Conservation (phyloP, 2,113 vertebrate species). For the Pelecanoides urinatrix region DNA sequence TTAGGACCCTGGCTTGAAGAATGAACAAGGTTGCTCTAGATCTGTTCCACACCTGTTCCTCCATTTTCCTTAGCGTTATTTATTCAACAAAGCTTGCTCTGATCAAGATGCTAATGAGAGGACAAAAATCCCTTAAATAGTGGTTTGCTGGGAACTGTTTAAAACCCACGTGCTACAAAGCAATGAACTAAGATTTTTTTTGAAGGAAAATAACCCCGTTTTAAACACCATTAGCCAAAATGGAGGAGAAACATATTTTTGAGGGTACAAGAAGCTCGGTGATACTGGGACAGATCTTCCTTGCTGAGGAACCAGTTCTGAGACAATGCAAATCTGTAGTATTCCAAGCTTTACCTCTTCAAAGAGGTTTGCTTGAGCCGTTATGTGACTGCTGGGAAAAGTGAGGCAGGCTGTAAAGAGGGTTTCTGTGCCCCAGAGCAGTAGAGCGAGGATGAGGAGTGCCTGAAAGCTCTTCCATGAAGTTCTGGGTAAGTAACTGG, state of each 20-base stretch:
- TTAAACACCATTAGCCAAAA: neutral
- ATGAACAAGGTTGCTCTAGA: neutral
- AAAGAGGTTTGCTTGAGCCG: neutral
- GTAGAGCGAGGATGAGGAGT: neutral
- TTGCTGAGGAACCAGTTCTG: neutral
- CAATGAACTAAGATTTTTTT: neutral
- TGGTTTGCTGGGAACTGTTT: neutral
- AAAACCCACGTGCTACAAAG: neutral
- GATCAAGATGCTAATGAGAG: neutral
- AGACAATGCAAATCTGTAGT: rapidly evolving
- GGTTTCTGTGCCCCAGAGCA: neutral
- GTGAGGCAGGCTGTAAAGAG: neutral
- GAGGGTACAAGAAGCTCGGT: neutral
- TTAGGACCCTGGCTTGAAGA: neutral
- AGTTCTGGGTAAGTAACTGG: neutral
- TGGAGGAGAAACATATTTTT: neutral
- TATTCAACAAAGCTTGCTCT: neutral
- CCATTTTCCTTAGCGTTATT: neutral
- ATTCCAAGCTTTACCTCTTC: neutral
- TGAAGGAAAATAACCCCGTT: neutral
- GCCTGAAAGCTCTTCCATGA: neutral
- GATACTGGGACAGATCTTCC: neutral
- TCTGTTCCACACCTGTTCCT: neutral
- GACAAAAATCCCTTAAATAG: neutral
- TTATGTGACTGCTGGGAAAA: neutral